phyloP scores from a whole-genome alignment of 2,888 invertebrate species.

The Kuschelorhynchus macadamiae region DNA sequence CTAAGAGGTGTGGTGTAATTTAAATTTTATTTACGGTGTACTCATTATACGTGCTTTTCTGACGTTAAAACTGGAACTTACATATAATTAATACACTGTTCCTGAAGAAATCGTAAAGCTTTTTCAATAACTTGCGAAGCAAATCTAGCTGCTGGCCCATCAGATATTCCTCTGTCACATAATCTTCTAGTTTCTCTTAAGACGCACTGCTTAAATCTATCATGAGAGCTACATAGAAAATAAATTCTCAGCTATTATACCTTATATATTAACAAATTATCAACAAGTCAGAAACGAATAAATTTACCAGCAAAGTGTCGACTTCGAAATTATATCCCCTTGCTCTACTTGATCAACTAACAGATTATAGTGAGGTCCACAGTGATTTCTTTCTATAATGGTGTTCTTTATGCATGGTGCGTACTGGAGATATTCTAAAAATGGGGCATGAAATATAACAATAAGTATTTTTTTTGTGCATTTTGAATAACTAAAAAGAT shows the following conservation, averaged over 20 bases:
- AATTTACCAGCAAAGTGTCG: slow-evolving; percentile 73
- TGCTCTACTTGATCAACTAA: slow-evolving; percentile 73
- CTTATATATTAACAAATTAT: too few species aligned
- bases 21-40: too few species aligned
- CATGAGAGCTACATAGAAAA: slow-evolving; percentile 73
- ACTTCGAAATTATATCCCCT: slow-evolving; percentile 70
- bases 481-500: too few species aligned
- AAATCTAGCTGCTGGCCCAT: slow-evolving; percentile 71
- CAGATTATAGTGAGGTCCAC: slow-evolving; percentile 72
- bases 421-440: slow-evolving; percentile 73
- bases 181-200: slow-evolving; percentile 70
- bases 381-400: slow-evolving; percentile 71
- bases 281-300: too few species aligned
- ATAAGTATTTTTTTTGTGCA: too few species aligned
- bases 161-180: slow-evolving; percentile 69
- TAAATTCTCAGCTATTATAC: too few species aligned
- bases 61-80: too few species aligned
- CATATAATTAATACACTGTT: slow-evolving; percentile 75
- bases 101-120: slow-evolving; percentile 73
- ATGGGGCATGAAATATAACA: too few species aligned
- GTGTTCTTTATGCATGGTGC: slow-evolving; percentile 75
- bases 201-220: slow-evolving; percentile 74
- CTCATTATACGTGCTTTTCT: too few species aligned
- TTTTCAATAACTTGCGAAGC: slow-evolving; percentile 73
- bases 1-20: too few species aligned